Evolutionary conservation across 2,113 vertebrate species (phyloP), one percentile per base, ranked within the genome.

Genomic region (Fregetta grallaria): DNA sequence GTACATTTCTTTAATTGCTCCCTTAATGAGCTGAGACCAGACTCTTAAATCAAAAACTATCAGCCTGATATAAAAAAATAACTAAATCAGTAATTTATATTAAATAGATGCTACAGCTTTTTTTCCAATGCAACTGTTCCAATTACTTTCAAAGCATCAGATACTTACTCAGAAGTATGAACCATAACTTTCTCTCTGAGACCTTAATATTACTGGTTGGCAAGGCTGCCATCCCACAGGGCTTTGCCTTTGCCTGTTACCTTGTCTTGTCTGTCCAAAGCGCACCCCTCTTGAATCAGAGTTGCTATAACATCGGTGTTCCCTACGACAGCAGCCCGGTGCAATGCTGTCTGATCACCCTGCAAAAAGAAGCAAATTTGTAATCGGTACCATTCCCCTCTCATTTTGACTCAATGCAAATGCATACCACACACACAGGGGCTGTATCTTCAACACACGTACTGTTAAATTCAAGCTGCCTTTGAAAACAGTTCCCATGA

Each of bases 211-310:
- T 47, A 62, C 34, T 26, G 49, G 14, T n/a, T 66, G 38, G 45
- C 52, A 83, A 52, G n/a, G 55, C 38, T 87, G 78, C 65, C 72
- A 84, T 29, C 29, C 42, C 67, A n/a, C 77, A 68, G 65, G 29
- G 56, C 58, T 76, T 67, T 42, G 52, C 23, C 10, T 25, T 36
- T 45, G 61, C 42, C 25, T 40, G 17, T 97, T 97, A 99, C 99
- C 99, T 99, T 99, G 98, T 99, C 99, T 96, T 99, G 99, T 56
- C 99, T 98, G 97, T 99, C 99, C 98, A 99, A 97, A 78, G 99
- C 98, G 92, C 99, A 99, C 3, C 99, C 99, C 97, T 99, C 99
- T 89, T 99, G 99, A 94, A 99, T 98, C 76, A 99, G 98, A 29
- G 98, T 97, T 4, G 98, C 95, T 86, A 99, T 99, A 88, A 99